A percentile compares a stretch with the other conserved stretches of the same genome.
Evolutionary conservation across 2,113 vertebrate species (phyloP).

Genomic region (Leuciscus idus): DNA sequence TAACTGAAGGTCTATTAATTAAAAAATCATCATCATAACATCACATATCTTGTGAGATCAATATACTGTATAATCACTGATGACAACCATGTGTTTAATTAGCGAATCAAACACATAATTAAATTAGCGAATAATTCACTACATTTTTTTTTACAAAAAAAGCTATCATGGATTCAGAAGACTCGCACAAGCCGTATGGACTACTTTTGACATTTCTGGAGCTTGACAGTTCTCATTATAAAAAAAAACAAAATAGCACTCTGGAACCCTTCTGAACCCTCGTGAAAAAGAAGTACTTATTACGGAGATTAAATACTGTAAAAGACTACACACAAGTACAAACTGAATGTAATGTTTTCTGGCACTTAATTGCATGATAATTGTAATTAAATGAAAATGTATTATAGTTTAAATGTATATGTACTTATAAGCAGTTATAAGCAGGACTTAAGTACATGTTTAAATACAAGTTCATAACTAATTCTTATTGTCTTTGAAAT

Average conservation of each 20-base stretch:
- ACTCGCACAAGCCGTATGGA: background rate
- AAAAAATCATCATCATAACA: background rate
- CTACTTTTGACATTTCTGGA: background rate
- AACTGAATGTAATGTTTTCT: background rate
- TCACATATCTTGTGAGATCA: background rate
- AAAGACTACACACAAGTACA: background rate
- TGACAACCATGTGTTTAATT: background rate
- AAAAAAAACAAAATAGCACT: background rate
- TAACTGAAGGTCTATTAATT: background rate
- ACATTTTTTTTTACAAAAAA: accelerated
- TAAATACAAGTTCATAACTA: too few species aligned
- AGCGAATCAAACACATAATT: too few species aligned
- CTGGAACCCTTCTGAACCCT: background rate
- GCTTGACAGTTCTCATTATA: background rate
- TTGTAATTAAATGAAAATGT: background rate
- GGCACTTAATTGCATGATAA: background rate
- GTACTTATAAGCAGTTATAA: too few species aligned
- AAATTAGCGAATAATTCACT: too few species aligned
- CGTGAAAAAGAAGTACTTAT: background rate
- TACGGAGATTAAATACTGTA: background rate
- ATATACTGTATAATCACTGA: background rate
- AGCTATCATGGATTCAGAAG: background rate
- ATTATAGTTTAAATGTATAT: background rate
- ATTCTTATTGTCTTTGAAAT: too few species aligned
- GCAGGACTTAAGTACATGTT: too few species aligned